Conservation (phyloP, 2,113 vertebrate genomes). For the Alaudala cheleensis region DNA sequence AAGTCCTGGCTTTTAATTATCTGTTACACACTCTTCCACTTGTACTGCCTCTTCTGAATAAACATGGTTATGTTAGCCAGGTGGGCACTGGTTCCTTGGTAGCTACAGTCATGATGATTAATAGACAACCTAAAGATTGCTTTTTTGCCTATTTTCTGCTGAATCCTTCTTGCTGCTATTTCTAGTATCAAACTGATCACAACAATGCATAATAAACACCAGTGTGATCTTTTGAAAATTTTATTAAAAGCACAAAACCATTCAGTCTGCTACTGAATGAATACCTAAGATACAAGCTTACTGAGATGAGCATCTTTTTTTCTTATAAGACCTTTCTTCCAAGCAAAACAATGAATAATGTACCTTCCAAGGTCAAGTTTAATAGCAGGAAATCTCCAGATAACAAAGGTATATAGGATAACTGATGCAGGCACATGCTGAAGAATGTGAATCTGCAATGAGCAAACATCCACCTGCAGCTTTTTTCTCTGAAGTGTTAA, state of each 20-base stretch:
- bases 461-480: constrained; percentile 41
- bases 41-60: background rate
- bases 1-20: background rate
- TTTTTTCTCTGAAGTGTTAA: constrained; percentile 35
- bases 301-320: constrained; percentile 20
- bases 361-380: constrained; percentile 57
- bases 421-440: constrained; percentile 13
- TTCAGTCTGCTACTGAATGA: background rate
- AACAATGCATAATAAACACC: background rate
- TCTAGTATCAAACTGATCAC: background rate
- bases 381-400: constrained; percentile 59
- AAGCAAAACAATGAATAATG: background rate
- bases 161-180: background rate
- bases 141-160: background rate
- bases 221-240: background rate
- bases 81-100: background rate
- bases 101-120: background rate
- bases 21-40: background rate
- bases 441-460: constrained; percentile 50
- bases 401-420: constrained; percentile 23
- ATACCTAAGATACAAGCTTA: background rate
- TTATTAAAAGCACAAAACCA: constrained; percentile 1
- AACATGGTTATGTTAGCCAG: background rate
- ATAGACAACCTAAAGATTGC: background rate
- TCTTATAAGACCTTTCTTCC: constrained; percentile 25